Evolutionary conservation across 2,888 invertebrate genomes (phyloP).

Genomic region (Athrips mouffetella): DNA sequence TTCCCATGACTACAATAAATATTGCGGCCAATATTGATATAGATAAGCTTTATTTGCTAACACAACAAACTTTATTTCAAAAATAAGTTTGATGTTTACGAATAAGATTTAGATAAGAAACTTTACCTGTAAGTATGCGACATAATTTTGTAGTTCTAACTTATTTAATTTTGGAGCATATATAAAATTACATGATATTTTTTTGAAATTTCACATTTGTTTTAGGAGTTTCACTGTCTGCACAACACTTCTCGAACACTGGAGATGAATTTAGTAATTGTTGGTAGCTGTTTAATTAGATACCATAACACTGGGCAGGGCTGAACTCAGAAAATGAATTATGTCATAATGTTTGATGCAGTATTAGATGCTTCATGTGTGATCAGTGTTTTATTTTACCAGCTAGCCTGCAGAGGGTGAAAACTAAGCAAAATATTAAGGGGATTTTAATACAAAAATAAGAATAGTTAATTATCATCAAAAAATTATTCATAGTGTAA

Average conservation of each 20-base stretch:
- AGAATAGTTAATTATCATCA: too few species aligned
- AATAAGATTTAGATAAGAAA: not conserved
- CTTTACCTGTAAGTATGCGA: slow-evolving; percentile 13
- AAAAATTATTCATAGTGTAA: too few species aligned
- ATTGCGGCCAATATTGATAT: slow-evolving; percentile 8
- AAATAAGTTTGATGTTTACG: slow-evolving; percentile 1
- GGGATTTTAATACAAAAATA: too few species aligned
- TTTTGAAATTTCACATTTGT: not conserved
- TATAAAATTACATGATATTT: too few species aligned
- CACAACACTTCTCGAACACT: slow-evolving; percentile 8
- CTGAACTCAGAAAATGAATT: not conserved
- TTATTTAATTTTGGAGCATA: not conserved
- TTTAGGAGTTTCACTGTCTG: not conserved
- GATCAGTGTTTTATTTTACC: too few species aligned
- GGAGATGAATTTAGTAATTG: slow-evolving; percentile 7
- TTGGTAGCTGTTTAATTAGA: not conserved
- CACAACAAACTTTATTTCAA: slow-evolving; percentile 12
- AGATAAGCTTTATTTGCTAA: slow-evolving; percentile 27
- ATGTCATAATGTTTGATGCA: too few species aligned
- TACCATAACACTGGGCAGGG: not conserved
- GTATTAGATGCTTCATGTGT: too few species aligned
- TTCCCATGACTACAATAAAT: slow-evolving; percentile 20
- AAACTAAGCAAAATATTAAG: too few species aligned
- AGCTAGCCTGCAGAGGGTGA: too few species aligned
- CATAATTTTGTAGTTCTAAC: too few species aligned